phyloP scores from a whole-genome alignment of 2,888 invertebrate genomes.

The Thecocarcelia acutangulata region DNA sequence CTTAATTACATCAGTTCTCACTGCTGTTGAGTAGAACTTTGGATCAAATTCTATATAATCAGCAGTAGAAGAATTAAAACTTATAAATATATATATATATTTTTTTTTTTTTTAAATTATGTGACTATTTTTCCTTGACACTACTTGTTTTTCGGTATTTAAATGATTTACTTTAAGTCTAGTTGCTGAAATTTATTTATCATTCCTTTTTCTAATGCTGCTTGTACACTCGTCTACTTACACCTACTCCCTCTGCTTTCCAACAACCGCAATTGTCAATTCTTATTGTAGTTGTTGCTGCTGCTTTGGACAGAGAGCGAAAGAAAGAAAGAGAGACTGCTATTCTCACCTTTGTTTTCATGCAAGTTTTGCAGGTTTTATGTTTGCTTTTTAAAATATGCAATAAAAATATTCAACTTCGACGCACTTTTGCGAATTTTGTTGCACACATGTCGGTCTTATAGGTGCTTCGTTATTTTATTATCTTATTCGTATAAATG shows the following conservation, averaged over 20 bases:
- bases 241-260: neutral
- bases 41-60: too few relatives aligned
- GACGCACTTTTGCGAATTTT: conserved; percentile 12
- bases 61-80: too few relatives aligned
- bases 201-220: conserved; percentile 11
- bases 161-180: conserved; percentile 30
- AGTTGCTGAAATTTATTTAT: conserved; percentile 34
- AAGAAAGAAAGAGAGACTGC: conserved; percentile 8
- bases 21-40: too few relatives aligned
- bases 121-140: too few relatives aligned
- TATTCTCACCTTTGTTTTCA: conserved; percentile 41
- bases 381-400: conserved; percentile 19
- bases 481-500: neutral
- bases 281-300: conserved; percentile 7
- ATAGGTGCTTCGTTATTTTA: neutral
- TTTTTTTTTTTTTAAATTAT: too few relatives aligned
- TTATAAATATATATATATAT: too few relatives aligned
- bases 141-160: conserved; percentile 38
- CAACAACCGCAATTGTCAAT: conserved; percentile 26
- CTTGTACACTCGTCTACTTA: neutral
- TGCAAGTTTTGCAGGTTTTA: conserved; percentile 8
- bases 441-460: neutral
- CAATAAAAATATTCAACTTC: conserved; percentile 19
- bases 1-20: too few relatives aligned
- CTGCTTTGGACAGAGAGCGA: neutral